Evolutionary conservation across 1,140 invertebrate species (phyloP), one percentile per base, ranked within the genome.

Genomic region (Calephelis nemesis): DNA sequence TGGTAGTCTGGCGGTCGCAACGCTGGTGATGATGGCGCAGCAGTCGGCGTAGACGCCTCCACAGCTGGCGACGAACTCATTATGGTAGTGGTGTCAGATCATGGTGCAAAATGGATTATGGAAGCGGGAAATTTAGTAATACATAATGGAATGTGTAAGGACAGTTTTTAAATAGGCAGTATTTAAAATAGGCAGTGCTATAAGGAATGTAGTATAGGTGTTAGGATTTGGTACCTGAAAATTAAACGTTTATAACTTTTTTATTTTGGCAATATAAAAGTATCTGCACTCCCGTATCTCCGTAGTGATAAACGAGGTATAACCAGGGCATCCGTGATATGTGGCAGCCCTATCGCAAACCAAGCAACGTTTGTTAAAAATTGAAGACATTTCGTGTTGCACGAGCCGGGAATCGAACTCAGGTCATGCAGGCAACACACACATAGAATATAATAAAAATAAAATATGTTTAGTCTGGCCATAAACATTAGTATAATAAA

Each of bases 61-160:
- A 90, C 71, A 15, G 82, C 87, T 76, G 87, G 86, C 50, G 87
- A 90, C 45, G 87, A 88, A 77, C 85, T 87, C 88, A 90, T 90
- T 8, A 13, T 85, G 70, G 60, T 69, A 65, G 54, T 10, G 45
- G 67, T 65, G 74, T 83, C 80, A 85, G 62, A 76, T 69, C 84
- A 85, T 87, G 40, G 50, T 72, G 63, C 19, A 50, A 54, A 42
- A 39, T 54, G 60, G 47, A 66, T 39, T 7, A 12, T 7, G 10
- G 48, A 13, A 52, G 6, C 9, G 19, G 58, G 42, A 15, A 62
- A 68, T 9, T 40, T 42, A 13, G 40, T 47, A 11, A 54, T 13
- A 68, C 45, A 47, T 62, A 40, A 49, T 15, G 48, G 42, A 63
- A 45, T 13, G 40, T 47, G 63, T 49, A 9, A 15, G 62, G 30